Conservation (phyloP, 2,113 vertebrate species). For the Ptilorrhoa leucosticta region DNA sequence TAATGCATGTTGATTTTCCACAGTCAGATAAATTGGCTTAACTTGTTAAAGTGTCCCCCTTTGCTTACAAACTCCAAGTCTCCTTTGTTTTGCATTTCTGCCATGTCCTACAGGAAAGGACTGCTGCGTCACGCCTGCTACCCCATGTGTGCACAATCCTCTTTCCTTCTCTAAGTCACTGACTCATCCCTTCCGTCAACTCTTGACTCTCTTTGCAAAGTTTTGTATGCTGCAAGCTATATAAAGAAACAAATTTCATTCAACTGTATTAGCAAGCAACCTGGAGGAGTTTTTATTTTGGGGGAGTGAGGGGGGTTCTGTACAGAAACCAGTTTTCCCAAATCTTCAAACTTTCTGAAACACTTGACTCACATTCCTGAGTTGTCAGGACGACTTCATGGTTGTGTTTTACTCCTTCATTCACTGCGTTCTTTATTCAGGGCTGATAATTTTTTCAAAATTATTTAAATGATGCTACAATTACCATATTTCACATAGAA, state of each 20-base stretch:
- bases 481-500: conserved; percentile 11
- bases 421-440: background rate
- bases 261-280: background rate
- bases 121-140: background rate
- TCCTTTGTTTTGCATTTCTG: background rate
- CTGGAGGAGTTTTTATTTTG: background rate
- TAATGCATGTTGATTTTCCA: background rate
- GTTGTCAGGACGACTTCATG: background rate
- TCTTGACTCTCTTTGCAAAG: background rate
- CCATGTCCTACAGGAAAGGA: background rate
- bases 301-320: background rate
- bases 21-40: background rate
- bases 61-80: background rate
- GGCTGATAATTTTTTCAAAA: background rate
- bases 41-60: background rate
- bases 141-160: background rate
- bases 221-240: conserved; percentile 39
- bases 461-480: background rate
- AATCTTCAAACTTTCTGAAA: background rate
- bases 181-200: conserved; percentile 11
- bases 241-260: conserved; percentile 26
- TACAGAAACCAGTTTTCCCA: background rate
- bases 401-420: background rate
- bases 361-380: background rate
- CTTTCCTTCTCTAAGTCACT: conserved; percentile 22